Evolutionary conservation across 64 coral and sea anemone species (phyloP).

Genomic region (Pocillopora damicornis): DNA sequence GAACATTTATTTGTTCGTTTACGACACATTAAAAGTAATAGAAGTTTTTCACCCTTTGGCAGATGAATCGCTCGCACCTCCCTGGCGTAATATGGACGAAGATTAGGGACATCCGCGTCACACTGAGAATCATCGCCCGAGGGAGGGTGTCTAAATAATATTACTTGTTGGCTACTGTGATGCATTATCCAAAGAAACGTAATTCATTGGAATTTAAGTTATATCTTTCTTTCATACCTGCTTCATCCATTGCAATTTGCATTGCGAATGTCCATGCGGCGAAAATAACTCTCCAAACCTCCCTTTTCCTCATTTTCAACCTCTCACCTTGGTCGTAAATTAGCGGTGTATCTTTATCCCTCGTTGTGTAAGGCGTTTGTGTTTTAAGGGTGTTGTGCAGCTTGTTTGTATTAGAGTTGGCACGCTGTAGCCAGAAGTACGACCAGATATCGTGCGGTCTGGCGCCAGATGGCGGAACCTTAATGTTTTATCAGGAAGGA

Average conservation of each 20-base stretch:
- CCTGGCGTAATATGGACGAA: conserved; percentile 21
- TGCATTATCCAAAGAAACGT: background rate
- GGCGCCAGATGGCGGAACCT: conserved; percentile 47
- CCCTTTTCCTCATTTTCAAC: conserved; percentile 1
- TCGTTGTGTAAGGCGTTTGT: background rate
- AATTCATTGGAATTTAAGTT: background rate
- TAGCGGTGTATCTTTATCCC: background rate
- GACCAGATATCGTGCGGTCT: conserved; percentile 31
- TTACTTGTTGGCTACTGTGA: conserved; percentile 7
- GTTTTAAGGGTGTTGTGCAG: background rate
- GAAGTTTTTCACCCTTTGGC: conserved; percentile 22
- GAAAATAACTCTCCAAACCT: conserved; percentile 7
- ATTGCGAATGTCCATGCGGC: background rate
- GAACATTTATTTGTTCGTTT: conserved; percentile 9
- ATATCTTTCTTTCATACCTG: conserved; percentile 20
- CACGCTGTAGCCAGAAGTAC: conserved; percentile 20
- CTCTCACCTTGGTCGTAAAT: background rate
- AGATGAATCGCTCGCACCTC: conserved; percentile 32
- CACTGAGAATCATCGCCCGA: conserved; percentile 16
- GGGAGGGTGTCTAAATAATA: conserved; percentile 37
- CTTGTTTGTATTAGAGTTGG: conserved; percentile 39
- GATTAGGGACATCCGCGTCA: conserved; percentile 36
- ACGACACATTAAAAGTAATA: background rate
- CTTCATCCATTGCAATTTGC: conserved; percentile 4
- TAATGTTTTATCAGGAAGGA: conserved; percentile 51